Evolutionary conservation across 2,113 vertebrate species (phyloP).

Genomic region (Gadus macrocephalus): DNA sequence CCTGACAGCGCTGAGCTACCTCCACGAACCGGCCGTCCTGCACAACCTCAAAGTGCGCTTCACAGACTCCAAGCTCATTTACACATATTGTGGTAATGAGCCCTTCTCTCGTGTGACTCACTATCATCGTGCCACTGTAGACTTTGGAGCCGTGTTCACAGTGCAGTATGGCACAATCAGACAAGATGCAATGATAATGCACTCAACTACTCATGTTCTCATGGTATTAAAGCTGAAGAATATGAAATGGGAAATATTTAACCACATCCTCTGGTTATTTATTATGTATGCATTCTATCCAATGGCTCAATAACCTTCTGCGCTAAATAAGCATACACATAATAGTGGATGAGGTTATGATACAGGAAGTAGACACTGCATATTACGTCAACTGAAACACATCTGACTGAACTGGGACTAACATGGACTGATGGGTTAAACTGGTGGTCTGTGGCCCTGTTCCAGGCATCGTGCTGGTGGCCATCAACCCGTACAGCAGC

Average conservation of each 20-base stretch:
- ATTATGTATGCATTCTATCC: too few species aligned
- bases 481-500: constrained; percentile 95
- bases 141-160: constrained; percentile 61
- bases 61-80: constrained; percentile 91
- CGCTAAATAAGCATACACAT: too few species aligned
- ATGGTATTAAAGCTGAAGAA: not conserved
- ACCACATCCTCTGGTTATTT: too few species aligned
- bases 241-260: too few species aligned
- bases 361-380: too few species aligned
- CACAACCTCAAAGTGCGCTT: constrained; percentile 96
- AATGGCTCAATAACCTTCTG: too few species aligned
- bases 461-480: constrained; percentile 76
- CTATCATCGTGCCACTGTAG: constrained; percentile 50
- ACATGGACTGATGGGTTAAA: too few species aligned
- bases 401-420: too few species aligned
- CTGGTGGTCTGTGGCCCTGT: too few species aligned
- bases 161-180: constrained; percentile 19
- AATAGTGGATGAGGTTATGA: too few species aligned
- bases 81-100: constrained; percentile 94
- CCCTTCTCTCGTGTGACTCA: constrained; percentile 37
- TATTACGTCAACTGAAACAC: too few species aligned
- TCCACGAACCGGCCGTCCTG: constrained; percentile 92
- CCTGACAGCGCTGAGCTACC: constrained; percentile 93
- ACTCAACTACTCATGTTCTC: not conserved
- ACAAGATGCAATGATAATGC: constrained; percentile 24